These are phyloP conservation scores for Bombus turneri DNA, from an alignment of 1,140 invertebrate genomes.

Conservation along the genomic window DNA sequence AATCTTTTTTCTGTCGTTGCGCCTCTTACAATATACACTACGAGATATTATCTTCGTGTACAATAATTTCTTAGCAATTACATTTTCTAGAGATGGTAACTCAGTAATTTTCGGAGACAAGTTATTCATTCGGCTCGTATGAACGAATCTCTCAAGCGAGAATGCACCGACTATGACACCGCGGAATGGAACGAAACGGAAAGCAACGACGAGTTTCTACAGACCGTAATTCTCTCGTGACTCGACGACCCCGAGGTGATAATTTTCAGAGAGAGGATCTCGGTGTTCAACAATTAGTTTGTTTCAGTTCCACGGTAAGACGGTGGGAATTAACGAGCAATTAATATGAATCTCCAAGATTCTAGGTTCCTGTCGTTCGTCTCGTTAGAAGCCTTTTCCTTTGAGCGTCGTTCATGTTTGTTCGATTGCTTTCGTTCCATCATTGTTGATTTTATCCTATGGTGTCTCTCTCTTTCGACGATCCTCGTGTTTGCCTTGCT, in stretches of 20 bases:
- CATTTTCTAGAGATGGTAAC: neutral
- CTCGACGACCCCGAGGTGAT: neutral
- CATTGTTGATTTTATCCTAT: slow-evolving; percentile 14
- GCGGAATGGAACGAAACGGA: neutral
- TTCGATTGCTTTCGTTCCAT: slow-evolving; percentile 14
- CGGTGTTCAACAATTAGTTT: slow-evolving; percentile 28
- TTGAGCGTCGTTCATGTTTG: slow-evolving; percentile 21
- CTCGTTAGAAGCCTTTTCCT: neutral
- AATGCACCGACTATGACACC: too few relatives aligned
- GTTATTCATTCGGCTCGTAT: neutral
- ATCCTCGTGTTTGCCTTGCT: slow-evolving; percentile 1
- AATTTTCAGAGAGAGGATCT: slow-evolving; percentile 4
- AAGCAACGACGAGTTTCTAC: neutral
- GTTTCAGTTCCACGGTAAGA: slow-evolving; percentile 1
- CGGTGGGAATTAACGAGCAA: slow-evolving; percentile 21
- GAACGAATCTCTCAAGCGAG: neutral
- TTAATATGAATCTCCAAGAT: neutral
- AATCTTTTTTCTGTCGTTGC: too few relatives aligned
- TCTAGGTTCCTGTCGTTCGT: neutral
- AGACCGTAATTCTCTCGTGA: neutral
- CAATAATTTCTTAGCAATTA: neutral
- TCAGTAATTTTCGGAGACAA: neutral
- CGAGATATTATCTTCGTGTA: too few relatives aligned
- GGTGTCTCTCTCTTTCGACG: neutral
- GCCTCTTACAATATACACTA: too few relatives aligned